Evolutionary conservation across 2,888 invertebrate genomes (phyloP).

Genomic region (Drosophila kokeensis): DNA sequence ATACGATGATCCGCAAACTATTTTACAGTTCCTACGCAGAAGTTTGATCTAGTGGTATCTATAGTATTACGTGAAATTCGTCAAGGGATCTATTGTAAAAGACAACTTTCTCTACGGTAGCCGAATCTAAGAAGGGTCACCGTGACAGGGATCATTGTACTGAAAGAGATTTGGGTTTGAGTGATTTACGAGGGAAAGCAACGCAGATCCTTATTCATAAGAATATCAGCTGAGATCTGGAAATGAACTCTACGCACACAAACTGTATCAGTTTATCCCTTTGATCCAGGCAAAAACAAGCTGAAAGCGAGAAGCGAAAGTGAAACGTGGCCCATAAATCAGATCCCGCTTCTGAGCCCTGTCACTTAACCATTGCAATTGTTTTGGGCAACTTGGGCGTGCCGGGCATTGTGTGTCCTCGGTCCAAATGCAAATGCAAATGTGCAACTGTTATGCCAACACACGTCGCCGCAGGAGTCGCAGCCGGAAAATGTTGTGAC

Average conservation of each 20-base stretch:
- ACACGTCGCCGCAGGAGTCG: constrained; percentile 57
- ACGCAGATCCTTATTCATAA: constrained; percentile 29
- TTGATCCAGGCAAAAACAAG: constrained; percentile 22
- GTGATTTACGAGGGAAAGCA: constrained; percentile 70
- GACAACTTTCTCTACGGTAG: constrained; percentile 45
- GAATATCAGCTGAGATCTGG: constrained; percentile 27
- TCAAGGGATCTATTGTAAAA: constrained; percentile 14
- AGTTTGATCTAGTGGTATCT: not conserved
- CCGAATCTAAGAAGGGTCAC: constrained; percentile 12
- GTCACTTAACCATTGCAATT: constrained; percentile 47
- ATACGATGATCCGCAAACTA: not conserved
- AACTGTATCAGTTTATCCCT: constrained; percentile 45
- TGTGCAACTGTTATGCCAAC: constrained; percentile 74
- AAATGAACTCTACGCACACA: constrained; percentile 17
- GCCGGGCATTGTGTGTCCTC: constrained; percentile 29
- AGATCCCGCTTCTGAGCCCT: constrained; percentile 27
- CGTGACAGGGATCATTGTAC: constrained; percentile 49
- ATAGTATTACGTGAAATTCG: constrained; percentile 5
- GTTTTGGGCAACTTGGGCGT: constrained; percentile 42
- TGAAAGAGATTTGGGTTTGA: constrained; percentile 43
- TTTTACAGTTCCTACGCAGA: not conserved
- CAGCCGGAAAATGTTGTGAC: constrained; percentile 66
- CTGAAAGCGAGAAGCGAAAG: constrained; percentile 58
- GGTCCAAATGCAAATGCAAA: constrained; percentile 58
- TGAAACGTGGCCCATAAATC: constrained; percentile 71